phyloP scores from a whole-genome alignment of 2,797 vertebrate species.

The Arctocebus calabarensis region DNA sequence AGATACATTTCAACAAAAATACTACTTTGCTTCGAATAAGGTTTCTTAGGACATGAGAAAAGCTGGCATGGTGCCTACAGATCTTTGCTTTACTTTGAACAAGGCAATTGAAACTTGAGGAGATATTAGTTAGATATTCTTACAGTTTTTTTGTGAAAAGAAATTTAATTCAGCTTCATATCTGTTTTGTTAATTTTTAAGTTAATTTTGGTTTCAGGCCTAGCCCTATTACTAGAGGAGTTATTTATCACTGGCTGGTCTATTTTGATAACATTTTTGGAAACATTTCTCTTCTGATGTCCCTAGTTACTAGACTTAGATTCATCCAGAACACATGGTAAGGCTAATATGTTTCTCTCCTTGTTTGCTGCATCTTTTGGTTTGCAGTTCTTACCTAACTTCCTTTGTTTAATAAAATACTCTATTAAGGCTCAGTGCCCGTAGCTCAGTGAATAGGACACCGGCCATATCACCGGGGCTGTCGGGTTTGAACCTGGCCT shows the following conservation, averaged over 20 bases:
- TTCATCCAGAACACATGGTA: slow-evolving; percentile 87
- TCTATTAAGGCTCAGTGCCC: no score
- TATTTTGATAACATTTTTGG: slow-evolving; percentile 85
- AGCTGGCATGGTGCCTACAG: slow-evolving; percentile 67
- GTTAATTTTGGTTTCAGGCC: slow-evolving; percentile 58
- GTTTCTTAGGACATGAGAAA: slow-evolving; percentile 71
- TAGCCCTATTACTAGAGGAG: slow-evolving; percentile 59
- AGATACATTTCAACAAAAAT: slow-evolving; percentile 75
- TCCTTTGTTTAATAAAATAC: slow-evolving; percentile 87
- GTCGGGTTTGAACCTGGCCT: no score
- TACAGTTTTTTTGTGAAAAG: slow-evolving; percentile 66
- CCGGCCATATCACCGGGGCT: no score
- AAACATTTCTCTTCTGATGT: slow-evolving; percentile 84
- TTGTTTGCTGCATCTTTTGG: slow-evolving; percentile 76
- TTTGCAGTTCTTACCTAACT: slow-evolving; percentile 86
- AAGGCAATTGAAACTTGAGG: slow-evolving; percentile 68
- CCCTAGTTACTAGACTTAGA: slow-evolving; percentile 79
- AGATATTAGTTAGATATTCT: slow-evolving; percentile 65
- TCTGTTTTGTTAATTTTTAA: slow-evolving; percentile 69
- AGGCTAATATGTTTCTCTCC: slow-evolving; percentile 83
- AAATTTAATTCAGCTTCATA: slow-evolving; percentile 77
- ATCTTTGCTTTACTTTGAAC: slow-evolving; percentile 69
- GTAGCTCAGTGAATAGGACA: no score
- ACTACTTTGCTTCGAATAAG: slow-evolving; percentile 61
- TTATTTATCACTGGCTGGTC: slow-evolving; percentile 85